A percentile compares a stretch with the other conserved stretches of the same genome.
phyloP scores from a whole-genome alignment of 2,888 invertebrate species.

The Sclerodermus sp. region DNA sequence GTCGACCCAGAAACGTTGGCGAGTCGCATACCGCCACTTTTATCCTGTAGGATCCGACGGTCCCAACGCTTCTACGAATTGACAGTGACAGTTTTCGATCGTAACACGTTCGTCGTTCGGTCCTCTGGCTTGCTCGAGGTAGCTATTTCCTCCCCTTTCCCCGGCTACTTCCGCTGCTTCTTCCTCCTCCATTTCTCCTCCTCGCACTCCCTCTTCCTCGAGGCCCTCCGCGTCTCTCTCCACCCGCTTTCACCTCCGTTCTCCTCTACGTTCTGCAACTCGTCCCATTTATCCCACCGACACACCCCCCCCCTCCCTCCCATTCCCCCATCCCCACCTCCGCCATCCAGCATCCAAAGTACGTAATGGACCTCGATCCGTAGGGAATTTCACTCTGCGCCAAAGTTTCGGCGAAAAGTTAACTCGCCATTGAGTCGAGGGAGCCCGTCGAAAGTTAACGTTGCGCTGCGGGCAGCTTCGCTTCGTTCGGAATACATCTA shows the following conservation, averaged over 20 bases:
- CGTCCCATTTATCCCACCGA: neutral
- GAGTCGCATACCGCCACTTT: slow-evolving; percentile 27
- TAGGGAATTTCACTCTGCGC: slow-evolving; percentile 17
- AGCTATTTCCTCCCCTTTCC: too few species aligned
- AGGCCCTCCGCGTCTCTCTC: neutral
- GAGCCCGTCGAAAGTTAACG: neutral
- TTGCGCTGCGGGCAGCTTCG: neutral
- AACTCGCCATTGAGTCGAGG: slow-evolving; percentile 8
- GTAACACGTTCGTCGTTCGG: slow-evolving; percentile 16
- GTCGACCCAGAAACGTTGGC: slow-evolving; percentile 32
- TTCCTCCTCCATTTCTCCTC: neutral
- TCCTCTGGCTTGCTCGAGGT: too few species aligned
- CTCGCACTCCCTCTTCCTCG: slow-evolving; percentile 4
- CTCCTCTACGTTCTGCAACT: slow-evolving; percentile 1
- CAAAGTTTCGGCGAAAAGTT: slow-evolving; percentile 17
- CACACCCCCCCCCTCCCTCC: neutral
- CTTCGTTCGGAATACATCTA: neutral
- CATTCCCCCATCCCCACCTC: neutral
- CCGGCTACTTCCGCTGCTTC: neutral
- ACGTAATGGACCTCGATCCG: slow-evolving; percentile 21
- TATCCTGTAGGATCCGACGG: slow-evolving; percentile 22
- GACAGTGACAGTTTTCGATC: slow-evolving; percentile 32
- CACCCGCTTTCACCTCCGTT: too few species aligned
- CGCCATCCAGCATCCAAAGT: neutral
- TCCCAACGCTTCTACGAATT: slow-evolving; percentile 17